Conservation (phyloP, 2,888 invertebrate species). For the Nematopogon swammerdamellus region DNA sequence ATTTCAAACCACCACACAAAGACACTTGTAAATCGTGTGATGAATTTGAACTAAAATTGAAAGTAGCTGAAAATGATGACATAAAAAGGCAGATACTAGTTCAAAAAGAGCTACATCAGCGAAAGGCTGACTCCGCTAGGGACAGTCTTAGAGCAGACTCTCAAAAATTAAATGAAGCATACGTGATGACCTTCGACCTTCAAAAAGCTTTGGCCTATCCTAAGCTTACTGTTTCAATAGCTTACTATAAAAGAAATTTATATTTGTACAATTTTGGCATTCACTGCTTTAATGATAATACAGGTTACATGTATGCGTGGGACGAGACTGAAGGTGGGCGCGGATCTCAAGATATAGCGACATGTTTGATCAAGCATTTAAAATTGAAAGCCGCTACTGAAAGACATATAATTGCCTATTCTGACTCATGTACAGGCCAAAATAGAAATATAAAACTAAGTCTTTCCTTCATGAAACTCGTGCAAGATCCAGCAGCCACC, state of each 20-base stretch:
- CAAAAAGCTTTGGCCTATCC: conserved; percentile 16
- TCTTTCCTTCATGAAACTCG: conserved; percentile 13
- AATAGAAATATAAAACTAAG: conserved; percentile 19
- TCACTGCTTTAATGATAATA: conserved; percentile 15
- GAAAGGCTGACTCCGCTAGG: conserved; percentile 13
- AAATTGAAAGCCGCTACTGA: conserved; percentile 5
- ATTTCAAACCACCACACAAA: conserved; percentile 8
- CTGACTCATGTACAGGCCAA: conserved; percentile 19
- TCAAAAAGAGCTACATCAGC: conserved; percentile 11
- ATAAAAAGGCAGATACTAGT: conserved; percentile 6
- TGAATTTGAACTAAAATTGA: conserved; percentile 9
- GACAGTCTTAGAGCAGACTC: conserved; percentile 11
- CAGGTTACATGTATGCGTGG: conserved; percentile 17
- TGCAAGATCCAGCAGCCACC: conserved; percentile 8
- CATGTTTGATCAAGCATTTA: conserved; percentile 13
- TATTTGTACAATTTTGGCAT: conserved; percentile 17
- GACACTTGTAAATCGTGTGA: conserved; percentile 12
- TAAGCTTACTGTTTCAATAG: conserved; percentile 14
- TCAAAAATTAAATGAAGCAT: conserved; percentile 9
- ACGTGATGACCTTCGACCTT: conserved; percentile 9
- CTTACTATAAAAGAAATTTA: conserved; percentile 19
- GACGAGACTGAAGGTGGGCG: too few relatives aligned
- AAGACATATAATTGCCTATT: conserved; percentile 17
- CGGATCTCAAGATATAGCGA: conserved; percentile 17
- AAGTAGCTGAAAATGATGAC: conserved; percentile 9